A percentile compares a stretch with the other conserved stretches of the same genome.
phyloP scores from a whole-genome alignment of 2,888 invertebrate species.

The Trypoxylon attenuatum region DNA sequence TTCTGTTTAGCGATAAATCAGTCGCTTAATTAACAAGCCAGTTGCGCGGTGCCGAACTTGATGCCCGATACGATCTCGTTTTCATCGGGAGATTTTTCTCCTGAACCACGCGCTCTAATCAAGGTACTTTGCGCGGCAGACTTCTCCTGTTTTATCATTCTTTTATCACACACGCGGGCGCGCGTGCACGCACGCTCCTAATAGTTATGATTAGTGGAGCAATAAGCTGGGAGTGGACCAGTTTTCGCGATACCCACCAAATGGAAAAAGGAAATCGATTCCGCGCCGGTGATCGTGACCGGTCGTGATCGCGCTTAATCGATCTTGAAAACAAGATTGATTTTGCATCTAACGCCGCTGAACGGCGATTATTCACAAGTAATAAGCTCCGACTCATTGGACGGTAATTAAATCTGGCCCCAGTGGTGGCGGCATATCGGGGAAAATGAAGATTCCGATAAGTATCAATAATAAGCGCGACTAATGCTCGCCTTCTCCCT shows the following conservation, averaged over 20 bases:
- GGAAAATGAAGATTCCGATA: constrained; percentile 42
- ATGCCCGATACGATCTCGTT: constrained; percentile 44
- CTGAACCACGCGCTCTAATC: constrained; percentile 27
- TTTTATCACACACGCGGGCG: no score
- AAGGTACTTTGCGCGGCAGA: not conserved
- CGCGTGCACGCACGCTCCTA: no score
- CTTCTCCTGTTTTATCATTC: constrained; percentile 16
- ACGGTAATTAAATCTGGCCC: constrained; percentile 49
- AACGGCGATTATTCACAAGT: constrained; percentile 39
- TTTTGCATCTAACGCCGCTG: constrained; percentile 43
- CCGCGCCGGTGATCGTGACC: constrained; percentile 18
- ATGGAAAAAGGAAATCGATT: constrained; percentile 48
- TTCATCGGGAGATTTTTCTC: constrained; percentile 21
- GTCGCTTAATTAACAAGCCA: constrained; percentile 41
- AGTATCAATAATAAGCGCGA: constrained; percentile 20
- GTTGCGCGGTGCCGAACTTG: constrained; percentile 17
- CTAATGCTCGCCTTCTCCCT: constrained; percentile 14
- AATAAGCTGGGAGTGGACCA: constrained; percentile 10
- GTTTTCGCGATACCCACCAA: constrained; percentile 29
- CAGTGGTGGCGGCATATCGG: constrained; percentile 16
- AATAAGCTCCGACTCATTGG: constrained; percentile 46
- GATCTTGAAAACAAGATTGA: constrained; percentile 50
- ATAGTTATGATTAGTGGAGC: constrained; percentile 31
- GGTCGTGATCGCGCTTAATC: constrained; percentile 42
- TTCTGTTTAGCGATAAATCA: constrained; percentile 37